A percentile compares a stretch with the other conserved stretches of the same genome.
Conservation (phyloP, 2,888 invertebrate genomes). For the Mantis religiosa region DNA sequence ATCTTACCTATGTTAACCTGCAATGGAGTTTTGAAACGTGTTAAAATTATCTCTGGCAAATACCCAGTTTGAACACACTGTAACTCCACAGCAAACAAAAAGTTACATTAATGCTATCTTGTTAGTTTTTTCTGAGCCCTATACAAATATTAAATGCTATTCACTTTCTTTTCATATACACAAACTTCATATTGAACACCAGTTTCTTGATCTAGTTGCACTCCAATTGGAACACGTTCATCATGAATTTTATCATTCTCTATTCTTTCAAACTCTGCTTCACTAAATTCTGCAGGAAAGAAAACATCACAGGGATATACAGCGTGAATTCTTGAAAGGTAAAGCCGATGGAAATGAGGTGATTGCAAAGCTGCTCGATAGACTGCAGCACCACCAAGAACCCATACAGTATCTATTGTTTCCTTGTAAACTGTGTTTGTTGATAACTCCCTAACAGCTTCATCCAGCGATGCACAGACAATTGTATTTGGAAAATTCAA, state of each 20-base stretch:
- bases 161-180: conserved; percentile 33
- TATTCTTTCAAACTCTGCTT: background rate
- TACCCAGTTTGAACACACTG: background rate
- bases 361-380: conserved; percentile 13
- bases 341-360: conserved; percentile 14
- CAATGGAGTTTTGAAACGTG: too few relatives aligned
- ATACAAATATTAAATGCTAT: background rate
- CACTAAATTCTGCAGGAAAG: conserved; percentile 18
- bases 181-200: conserved; percentile 25
- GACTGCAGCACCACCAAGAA: conserved; percentile 15
- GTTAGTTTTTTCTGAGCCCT: too few relatives aligned
- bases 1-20: too few relatives aligned
- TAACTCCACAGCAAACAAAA: background rate
- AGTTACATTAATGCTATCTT: background rate
- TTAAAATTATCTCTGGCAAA: too few relatives aligned
- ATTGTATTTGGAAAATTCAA: conserved; percentile 13
- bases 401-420: conserved; percentile 18
- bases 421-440: background rate
- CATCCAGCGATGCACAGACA: conserved; percentile 14
- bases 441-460: background rate
- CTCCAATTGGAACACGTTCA: conserved; percentile 10
- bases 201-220: conserved; percentile 13
- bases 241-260: conserved; percentile 11
- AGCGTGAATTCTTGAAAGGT: conserved; percentile 15
- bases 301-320: conserved; percentile 16